Evolutionary conservation across 2,888 invertebrate genomes (phyloP).

Genomic region (Aphelenchoides bicaudatus): DNA sequence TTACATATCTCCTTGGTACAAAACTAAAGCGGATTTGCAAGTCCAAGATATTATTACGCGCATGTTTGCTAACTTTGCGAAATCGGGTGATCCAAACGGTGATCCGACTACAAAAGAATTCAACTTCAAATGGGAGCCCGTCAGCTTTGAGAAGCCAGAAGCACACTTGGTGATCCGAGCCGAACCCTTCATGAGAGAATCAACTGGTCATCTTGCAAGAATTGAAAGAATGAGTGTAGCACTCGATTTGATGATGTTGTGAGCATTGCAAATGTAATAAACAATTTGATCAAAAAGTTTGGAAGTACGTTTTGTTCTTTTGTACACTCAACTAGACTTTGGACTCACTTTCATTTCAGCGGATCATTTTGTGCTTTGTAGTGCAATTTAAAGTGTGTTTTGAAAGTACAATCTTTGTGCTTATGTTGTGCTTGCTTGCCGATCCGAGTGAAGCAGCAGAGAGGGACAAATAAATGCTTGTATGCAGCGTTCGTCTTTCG

Average conservation of each 20-base stretch:
- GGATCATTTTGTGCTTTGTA: too few relatives aligned
- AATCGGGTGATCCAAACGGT: conserved; percentile 53
- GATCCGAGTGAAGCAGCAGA: too few relatives aligned
- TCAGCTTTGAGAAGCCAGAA: conserved; percentile 1
- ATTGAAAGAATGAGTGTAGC: conserved; percentile 3
- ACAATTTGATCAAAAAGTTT: background rate
- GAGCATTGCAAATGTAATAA: background rate
- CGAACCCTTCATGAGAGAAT: conserved; percentile 14
- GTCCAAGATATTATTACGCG: conserved; percentile 47
- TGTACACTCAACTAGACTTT: background rate
- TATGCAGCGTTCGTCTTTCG: too few relatives aligned
- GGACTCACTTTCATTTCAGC: background rate
- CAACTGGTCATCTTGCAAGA: background rate
- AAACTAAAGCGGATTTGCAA: conserved; percentile 42
- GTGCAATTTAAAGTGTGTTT: background rate
- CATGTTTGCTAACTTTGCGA: conserved; percentile 56
- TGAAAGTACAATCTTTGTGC: too few relatives aligned
- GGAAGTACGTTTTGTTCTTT: background rate
- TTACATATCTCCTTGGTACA: conserved; percentile 44
- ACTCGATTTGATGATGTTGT: conserved; percentile 4
- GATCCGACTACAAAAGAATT: background rate
- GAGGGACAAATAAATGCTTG: too few relatives aligned
- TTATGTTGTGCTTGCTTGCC: too few relatives aligned
- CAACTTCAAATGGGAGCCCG: conserved; percentile 17
- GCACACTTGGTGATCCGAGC: conserved; percentile 11